Percentiles rank a stretch among this genome's conserved stretches.
Evolutionary conservation across 2,113 vertebrate genomes (phyloP).

Genomic region (Rhipidura dahli): DNA sequence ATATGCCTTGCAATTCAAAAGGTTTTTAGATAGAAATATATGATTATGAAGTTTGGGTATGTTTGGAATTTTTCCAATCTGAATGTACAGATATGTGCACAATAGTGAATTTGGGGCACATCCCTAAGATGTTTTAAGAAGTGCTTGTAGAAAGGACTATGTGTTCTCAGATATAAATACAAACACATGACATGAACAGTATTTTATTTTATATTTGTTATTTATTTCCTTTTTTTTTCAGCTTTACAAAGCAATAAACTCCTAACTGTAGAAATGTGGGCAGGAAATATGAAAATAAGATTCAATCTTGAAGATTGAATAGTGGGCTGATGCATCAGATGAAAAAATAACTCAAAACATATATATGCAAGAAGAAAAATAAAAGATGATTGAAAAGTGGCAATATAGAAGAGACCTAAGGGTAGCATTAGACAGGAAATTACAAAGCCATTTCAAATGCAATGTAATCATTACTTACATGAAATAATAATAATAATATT

Average conservation of each 20-base stretch:
- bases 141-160: background rate
- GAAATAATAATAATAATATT: constrained; percentile 2
- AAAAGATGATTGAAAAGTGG: background rate
- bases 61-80: background rate
- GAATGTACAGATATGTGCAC: background rate
- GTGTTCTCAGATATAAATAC: background rate
- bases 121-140: background rate
- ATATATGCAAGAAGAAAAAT: constrained; percentile 14
- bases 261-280: background rate
- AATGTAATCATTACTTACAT: background rate
- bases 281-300: constrained; percentile 52
- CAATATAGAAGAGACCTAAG: constrained; percentile 5
- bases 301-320: constrained; percentile 34
- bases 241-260: constrained; percentile 8
- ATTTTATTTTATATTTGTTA: background rate
- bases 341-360: constrained; percentile 57
- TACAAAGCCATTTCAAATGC: constrained; percentile 20
- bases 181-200: background rate
- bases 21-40: background rate
- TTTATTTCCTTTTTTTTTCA: background rate
- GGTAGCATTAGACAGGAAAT: constrained; percentile 46
- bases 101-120: background rate
- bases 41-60: background rate
- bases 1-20: background rate
- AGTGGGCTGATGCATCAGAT: background rate